Evolutionary conservation across 2,888 invertebrate species (phyloP).

Genomic region (Patella depressa): DNA sequence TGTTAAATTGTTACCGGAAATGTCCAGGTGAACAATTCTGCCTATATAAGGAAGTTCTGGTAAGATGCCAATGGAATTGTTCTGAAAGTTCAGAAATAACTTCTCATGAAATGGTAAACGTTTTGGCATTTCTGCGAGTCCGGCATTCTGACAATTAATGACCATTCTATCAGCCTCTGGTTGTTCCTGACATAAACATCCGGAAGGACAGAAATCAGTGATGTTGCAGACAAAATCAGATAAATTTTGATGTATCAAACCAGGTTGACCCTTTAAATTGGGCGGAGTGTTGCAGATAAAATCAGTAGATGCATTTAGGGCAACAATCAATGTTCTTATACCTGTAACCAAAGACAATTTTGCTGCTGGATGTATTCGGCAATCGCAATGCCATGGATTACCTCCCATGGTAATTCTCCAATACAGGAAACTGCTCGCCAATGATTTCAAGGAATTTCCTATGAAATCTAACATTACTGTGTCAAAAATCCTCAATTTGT

Average conservation of each 20-base stretch:
- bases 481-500: neutral
- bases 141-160: neutral
- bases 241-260: too few relatives aligned
- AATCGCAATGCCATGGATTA: neutral
- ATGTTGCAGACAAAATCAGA: neutral
- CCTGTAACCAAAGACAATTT: too few relatives aligned
- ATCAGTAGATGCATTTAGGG: too few relatives aligned
- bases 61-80: neutral
- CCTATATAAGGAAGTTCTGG: neutral
- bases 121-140: neutral
- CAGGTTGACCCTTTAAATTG: too few relatives aligned
- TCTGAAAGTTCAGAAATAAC: neutral
- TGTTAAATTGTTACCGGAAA: neutral
- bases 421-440: neutral
- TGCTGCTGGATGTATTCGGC: neutral
- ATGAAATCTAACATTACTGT: neutral
- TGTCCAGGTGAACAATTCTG: neutral
- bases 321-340: too few relatives aligned
- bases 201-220: neutral
- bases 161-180: neutral
- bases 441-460: neutral
- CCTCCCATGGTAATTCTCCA: neutral
- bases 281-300: too few relatives aligned
- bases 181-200: slow-evolving; percentile 3
- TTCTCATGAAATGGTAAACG: neutral